phyloP scores from a whole-genome alignment of 1,140 invertebrate species.

The Drosophila quadrilineata region DNA sequence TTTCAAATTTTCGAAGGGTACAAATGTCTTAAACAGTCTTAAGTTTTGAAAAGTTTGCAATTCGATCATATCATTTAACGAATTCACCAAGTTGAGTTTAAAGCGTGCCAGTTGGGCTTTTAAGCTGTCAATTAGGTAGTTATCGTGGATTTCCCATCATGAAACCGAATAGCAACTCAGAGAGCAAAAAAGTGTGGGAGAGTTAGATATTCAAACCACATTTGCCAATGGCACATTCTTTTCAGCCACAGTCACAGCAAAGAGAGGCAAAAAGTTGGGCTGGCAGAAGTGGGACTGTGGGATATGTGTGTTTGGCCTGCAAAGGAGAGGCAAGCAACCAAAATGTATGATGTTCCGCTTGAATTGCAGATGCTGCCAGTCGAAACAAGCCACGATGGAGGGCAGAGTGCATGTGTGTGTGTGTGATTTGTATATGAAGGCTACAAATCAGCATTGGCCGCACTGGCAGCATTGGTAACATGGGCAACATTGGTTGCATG shows the following conservation, averaged over 20 bases:
- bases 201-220: no score
- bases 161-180: slow-evolving; percentile 50
- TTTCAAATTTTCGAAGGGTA: no score
- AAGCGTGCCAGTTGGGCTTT: background rate
- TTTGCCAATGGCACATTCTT: slow-evolving; percentile 45
- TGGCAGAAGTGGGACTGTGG: background rate
- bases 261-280: slow-evolving; percentile 41
- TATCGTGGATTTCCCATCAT: slow-evolving; percentile 57
- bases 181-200: slow-evolving; percentile 26
- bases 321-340: slow-evolving; percentile 65
- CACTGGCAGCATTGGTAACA: no score
- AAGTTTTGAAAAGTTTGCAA: no score
- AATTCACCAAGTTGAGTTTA: no score
- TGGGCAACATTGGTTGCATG: background rate
- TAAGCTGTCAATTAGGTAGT: slow-evolving; percentile 34
- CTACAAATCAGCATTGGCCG: slow-evolving; percentile 28
- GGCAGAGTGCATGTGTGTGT: slow-evolving; percentile 11
- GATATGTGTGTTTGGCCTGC: slow-evolving; percentile 37
- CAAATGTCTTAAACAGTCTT: no score
- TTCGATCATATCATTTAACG: no score
- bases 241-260: slow-evolving; percentile 65
- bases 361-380: slow-evolving; percentile 63
- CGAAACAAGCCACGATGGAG: slow-evolving; percentile 6
- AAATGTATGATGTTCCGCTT: slow-evolving; percentile 73
- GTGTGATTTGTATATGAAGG: slow-evolving; percentile 15